Conservation (phyloP, 2,113 vertebrate species). For the Trematomus loennbergii region DNA sequence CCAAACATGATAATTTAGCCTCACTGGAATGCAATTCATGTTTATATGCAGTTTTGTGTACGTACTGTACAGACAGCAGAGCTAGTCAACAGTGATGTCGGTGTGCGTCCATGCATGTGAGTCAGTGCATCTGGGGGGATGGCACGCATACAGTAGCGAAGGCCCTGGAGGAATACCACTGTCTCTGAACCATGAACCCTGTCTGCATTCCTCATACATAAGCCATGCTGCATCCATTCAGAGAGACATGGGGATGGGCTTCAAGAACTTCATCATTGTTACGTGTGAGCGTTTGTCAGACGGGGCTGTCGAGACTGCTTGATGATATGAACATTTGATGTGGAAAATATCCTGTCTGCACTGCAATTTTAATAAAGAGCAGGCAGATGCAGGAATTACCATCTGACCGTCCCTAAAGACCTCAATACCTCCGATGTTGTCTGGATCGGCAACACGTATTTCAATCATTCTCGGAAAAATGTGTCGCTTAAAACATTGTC, state of each 20-base stretch:
- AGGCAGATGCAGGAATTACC: slow-evolving; percentile 62
- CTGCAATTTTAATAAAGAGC: slow-evolving; percentile 79
- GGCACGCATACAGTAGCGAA: neutral
- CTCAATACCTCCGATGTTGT: slow-evolving; percentile 33
- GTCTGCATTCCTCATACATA: slow-evolving; percentile 29
- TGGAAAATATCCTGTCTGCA: slow-evolving; percentile 77
- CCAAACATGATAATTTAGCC: slow-evolving; percentile 8
- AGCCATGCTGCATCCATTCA: slow-evolving; percentile 34
- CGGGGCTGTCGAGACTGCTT: slow-evolving; percentile 59
- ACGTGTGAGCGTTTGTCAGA: slow-evolving; percentile 31
- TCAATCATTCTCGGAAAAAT: slow-evolving; percentile 32
- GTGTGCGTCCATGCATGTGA: slow-evolving; percentile 10
- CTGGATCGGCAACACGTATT: slow-evolving; percentile 46
- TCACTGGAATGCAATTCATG: neutral
- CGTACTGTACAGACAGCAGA: slow-evolving; percentile 3
- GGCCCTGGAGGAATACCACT: slow-evolving; percentile 30
- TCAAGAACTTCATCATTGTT: slow-evolving; percentile 58
- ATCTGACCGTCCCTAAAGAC: slow-evolving; percentile 41
- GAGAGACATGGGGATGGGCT: slow-evolving; percentile 6
- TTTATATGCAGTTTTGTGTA: neutral
- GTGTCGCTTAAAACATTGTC: slow-evolving; percentile 39
- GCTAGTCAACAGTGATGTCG: slow-evolving; percentile 10
- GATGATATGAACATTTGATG: slow-evolving; percentile 80
- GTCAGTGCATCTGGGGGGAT: slow-evolving; percentile 28
- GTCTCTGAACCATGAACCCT: slow-evolving; percentile 23